Evolutionary conservation across 2,113 vertebrate species (phyloP).

Genomic region (Cricetomys ansorgei): DNA sequence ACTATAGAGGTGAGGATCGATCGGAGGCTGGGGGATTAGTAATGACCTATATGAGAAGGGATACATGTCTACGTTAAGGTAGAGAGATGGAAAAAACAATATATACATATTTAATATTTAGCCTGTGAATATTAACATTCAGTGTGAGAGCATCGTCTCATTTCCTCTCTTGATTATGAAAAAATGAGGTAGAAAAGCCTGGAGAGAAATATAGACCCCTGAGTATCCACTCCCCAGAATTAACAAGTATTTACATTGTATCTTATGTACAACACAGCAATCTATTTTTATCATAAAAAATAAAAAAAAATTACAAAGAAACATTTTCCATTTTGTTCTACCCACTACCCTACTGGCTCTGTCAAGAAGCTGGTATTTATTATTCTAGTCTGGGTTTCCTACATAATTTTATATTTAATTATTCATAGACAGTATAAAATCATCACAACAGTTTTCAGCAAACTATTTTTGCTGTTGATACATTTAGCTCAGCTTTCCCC

Average conservation of each 20-base stretch:
- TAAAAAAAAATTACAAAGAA: neutral
- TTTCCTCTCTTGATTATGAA: constrained; percentile 45
- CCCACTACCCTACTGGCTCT: too few species aligned
- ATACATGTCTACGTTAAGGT: neutral
- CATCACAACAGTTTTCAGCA: constrained; percentile 8
- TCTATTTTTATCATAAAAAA: constrained; percentile 53
- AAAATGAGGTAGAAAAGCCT: constrained; percentile 48
- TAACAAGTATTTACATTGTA: neutral
- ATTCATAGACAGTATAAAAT: constrained; percentile 13
- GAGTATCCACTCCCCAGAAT: neutral
- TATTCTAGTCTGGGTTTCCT: neutral
- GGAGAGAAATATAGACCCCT: constrained; percentile 12
- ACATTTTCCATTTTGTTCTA: neutral
- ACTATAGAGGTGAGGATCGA: neutral
- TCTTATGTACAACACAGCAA: neutral
- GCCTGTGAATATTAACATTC: neutral
- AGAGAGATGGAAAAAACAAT: neutral
- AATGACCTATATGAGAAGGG: neutral
- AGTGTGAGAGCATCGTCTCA: neutral
- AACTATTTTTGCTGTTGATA: neutral
- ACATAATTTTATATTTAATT: neutral
- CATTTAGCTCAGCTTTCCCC: neutral
- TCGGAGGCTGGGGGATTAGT: neutral
- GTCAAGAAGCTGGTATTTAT: neutral
- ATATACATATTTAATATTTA: neutral